phyloP scores from a whole-genome alignment of 2,888 invertebrate species.

The Heliconius sara region DNA sequence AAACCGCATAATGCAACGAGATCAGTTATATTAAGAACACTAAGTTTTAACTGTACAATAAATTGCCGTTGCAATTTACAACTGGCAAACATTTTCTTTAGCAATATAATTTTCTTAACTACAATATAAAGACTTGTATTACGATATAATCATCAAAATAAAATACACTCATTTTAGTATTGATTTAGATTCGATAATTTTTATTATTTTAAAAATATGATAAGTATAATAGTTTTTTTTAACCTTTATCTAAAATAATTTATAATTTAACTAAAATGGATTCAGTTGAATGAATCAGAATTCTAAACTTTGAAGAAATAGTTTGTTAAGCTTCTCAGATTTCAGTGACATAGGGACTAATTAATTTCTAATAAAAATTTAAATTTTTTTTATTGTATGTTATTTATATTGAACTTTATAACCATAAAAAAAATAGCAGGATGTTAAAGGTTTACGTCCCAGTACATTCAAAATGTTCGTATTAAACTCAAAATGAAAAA shows the following conservation, averaged over 20 bases:
- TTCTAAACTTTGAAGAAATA: background rate
- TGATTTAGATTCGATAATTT: background rate
- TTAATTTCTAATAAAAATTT: background rate
- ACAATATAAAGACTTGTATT: slow-evolving; percentile 1
- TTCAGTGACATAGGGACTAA: background rate
- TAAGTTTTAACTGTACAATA: slow-evolving; percentile 38
- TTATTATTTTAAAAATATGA: background rate
- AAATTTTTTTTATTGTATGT: background rate
- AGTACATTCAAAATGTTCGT: too few species aligned
- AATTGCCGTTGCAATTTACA: slow-evolving; percentile 28
- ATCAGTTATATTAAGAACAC: slow-evolving; percentile 40
- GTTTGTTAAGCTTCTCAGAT: background rate
- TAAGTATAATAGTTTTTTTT: background rate
- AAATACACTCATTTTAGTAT: background rate
- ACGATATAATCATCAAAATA: slow-evolving; percentile 10
- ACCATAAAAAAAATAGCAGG: too few species aligned
- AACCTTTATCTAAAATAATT: background rate
- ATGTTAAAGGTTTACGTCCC: too few species aligned
- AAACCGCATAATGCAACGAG: slow-evolving; percentile 33
- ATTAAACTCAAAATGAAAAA: too few species aligned
- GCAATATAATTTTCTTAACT: slow-evolving; percentile 21
- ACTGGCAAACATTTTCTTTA: slow-evolving; percentile 11
- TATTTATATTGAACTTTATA: too few species aligned
- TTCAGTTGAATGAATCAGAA: slow-evolving; percentile 3
- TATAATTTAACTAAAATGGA: background rate